Evolutionary conservation across 2,797 vertebrate genomes (phyloP).

Genomic region (Ptychobarbus kaznakovi): DNA sequence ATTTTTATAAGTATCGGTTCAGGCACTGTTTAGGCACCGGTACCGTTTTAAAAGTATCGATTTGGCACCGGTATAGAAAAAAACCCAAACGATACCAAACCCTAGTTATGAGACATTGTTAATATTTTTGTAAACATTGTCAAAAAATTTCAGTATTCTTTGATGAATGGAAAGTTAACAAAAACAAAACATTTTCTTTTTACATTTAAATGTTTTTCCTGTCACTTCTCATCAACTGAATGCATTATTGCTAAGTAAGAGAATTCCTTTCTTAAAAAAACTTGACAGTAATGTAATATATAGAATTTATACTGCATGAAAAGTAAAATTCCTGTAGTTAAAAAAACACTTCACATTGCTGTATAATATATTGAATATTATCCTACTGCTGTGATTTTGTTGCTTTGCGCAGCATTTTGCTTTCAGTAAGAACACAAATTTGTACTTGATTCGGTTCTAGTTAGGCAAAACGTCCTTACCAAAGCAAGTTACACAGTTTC

Average conservation of each 20-base stretch:
- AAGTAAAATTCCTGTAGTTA: background rate
- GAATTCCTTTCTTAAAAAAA: background rate
- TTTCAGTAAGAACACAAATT: background rate
- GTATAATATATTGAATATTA: background rate
- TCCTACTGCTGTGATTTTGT: background rate
- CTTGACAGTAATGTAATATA: background rate
- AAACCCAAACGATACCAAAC: too few relatives aligned
- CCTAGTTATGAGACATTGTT: background rate
- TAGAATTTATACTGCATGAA: background rate
- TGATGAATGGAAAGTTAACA: background rate
- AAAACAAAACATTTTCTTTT: background rate
- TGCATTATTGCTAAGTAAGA: background rate
- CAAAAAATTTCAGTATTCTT: background rate
- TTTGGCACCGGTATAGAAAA: too few relatives aligned
- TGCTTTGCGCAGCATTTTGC: conserved; percentile 16
- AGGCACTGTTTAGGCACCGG: too few relatives aligned
- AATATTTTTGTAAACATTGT: background rate
- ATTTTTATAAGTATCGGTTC: too few relatives aligned
- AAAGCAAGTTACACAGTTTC: background rate
- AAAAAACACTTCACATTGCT: background rate
- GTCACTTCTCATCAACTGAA: background rate
- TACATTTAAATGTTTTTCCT: background rate
- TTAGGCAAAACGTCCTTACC: background rate
- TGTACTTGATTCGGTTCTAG: background rate
- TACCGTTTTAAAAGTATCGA: too few relatives aligned